phyloP scores from a whole-genome alignment of 2,888 invertebrate species.

The Spodoptera picta region DNA sequence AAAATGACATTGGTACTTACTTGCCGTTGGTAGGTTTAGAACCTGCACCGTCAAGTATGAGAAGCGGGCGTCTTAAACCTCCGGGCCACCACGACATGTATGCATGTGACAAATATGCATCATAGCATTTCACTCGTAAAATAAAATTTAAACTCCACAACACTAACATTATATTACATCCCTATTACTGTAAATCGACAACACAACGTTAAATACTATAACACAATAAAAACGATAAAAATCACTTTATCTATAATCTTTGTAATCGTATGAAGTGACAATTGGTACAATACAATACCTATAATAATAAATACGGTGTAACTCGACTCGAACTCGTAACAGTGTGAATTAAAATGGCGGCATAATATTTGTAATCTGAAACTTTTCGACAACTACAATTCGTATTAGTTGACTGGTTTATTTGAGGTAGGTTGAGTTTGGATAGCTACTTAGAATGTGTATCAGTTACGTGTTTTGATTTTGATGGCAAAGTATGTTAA shows the following conservation, averaged over 20 bases:
- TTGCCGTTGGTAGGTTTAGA: too few species aligned
- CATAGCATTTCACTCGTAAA: background rate
- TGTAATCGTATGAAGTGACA: slow-evolving; percentile 53
- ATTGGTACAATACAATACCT: slow-evolving; percentile 39
- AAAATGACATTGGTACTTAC: too few species aligned
- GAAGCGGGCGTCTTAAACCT: too few species aligned
- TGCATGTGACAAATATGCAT: too few species aligned
- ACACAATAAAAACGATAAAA: slow-evolving; percentile 49
- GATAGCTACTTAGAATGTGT: background rate
- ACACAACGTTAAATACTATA: slow-evolving; percentile 34
- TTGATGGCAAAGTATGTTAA: too few species aligned
- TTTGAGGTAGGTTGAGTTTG: slow-evolving; percentile 6
- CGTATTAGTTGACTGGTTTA: slow-evolving; percentile 28
- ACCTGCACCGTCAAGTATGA: too few species aligned
- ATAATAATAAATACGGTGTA: slow-evolving; percentile 40
- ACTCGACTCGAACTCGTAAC: slow-evolving; percentile 34
- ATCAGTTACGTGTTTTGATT: too few species aligned
- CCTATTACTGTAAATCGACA: slow-evolving; percentile 45
- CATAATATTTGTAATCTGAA: slow-evolving; percentile 66
- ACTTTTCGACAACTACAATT: slow-evolving; percentile 37
- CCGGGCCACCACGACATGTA: too few species aligned
- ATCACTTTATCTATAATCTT: slow-evolving; percentile 48
- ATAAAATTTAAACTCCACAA: slow-evolving; percentile 20
- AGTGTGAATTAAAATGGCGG: slow-evolving; percentile 54
- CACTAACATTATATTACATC: slow-evolving; percentile 31